phyloP scores from a whole-genome alignment of 2,888 invertebrate genomes.

The Congeria kusceri region DNA sequence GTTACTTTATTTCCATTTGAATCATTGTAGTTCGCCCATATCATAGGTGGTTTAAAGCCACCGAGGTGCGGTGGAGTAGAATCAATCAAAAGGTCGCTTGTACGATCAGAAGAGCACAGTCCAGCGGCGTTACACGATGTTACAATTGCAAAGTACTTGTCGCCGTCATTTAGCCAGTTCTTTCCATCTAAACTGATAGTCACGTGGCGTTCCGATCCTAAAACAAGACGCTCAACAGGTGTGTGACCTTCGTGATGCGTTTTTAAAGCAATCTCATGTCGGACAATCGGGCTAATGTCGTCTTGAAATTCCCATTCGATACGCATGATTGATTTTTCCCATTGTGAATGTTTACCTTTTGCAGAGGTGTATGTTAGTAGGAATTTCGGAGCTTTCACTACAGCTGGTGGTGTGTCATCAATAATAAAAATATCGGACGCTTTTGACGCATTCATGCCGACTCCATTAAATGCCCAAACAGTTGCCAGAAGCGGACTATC shows the following conservation, averaged over 20 bases:
- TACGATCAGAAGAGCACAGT: constrained; percentile 57
- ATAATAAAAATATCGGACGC: constrained; percentile 44
- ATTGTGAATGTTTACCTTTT: constrained; percentile 8
- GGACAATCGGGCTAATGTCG: constrained; percentile 53
- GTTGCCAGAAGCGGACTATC: constrained; percentile 45
- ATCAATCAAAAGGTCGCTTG: constrained; percentile 61
- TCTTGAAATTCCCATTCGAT: constrained; percentile 54
- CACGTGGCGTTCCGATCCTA: constrained; percentile 42
- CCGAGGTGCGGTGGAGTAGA: constrained; percentile 69
- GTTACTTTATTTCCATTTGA: not conserved
- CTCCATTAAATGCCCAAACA: constrained; percentile 43
- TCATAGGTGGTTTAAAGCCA: constrained; percentile 59
- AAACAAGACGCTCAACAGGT: constrained; percentile 43
- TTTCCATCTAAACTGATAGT: constrained; percentile 41
- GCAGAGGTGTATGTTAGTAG: not conserved
- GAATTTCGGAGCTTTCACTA: constrained; percentile 22
- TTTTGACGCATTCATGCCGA: constrained; percentile 23
- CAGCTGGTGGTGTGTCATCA: constrained; percentile 40
- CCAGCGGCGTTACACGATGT: constrained; percentile 68
- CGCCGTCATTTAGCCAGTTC: constrained; percentile 56
- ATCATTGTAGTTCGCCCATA: constrained; percentile 39
- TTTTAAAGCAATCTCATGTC: constrained; percentile 41
- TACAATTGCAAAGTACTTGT: constrained; percentile 52
- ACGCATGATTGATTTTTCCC: constrained; percentile 61
- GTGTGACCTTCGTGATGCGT: constrained; percentile 62